These are phyloP conservation scores for Poeciliopsis turneri DNA, from an alignment of 2,797 vertebrate genomes.

Conservation along the genomic window DNA sequence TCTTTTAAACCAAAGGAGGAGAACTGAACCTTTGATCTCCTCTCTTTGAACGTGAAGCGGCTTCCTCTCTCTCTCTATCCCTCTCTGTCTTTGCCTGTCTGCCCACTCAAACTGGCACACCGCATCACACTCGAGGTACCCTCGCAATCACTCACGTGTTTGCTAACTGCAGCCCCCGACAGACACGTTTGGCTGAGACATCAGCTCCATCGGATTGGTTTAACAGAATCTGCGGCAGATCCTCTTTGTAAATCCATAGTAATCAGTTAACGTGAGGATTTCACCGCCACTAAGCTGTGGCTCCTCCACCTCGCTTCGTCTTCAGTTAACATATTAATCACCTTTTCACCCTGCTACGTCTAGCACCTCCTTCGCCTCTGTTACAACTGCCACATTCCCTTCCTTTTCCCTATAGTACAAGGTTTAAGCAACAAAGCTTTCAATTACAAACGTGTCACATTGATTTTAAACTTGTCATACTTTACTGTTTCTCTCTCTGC, in stretches of 20 bases:
- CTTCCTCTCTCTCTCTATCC: conserved; percentile 22
- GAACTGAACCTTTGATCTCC: conserved; percentile 70
- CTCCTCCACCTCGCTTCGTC: conserved; percentile 45
- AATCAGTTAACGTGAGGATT: conserved; percentile 71
- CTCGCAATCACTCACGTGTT: conserved; percentile 10
- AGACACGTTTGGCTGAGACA: conserved; percentile 38
- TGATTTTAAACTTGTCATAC: conserved; percentile 38
- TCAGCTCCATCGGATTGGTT: conserved; percentile 62
- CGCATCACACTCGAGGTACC: neutral
- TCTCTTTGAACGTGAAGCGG: conserved; percentile 71
- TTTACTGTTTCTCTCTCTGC: conserved; percentile 35
- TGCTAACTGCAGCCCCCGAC: conserved; percentile 23
- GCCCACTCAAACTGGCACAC: conserved; percentile 34
- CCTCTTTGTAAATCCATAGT: conserved; percentile 66
- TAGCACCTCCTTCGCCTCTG: conserved; percentile 28
- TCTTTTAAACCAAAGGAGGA: conserved; percentile 69
- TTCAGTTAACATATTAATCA: conserved; percentile 66
- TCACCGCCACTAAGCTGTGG: conserved; percentile 54
- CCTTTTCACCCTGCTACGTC: conserved; percentile 43
- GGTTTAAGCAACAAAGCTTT: conserved; percentile 34
- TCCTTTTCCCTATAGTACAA: conserved; percentile 9
- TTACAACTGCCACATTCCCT: conserved; percentile 5
- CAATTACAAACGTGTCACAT: conserved; percentile 34
- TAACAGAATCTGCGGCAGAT: conserved; percentile 66
- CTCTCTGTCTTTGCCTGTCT: conserved; percentile 23